These are phyloP conservation scores for Callinectes sapidus DNA, from an alignment of 2,888 invertebrate species.

Conservation along the genomic window DNA sequence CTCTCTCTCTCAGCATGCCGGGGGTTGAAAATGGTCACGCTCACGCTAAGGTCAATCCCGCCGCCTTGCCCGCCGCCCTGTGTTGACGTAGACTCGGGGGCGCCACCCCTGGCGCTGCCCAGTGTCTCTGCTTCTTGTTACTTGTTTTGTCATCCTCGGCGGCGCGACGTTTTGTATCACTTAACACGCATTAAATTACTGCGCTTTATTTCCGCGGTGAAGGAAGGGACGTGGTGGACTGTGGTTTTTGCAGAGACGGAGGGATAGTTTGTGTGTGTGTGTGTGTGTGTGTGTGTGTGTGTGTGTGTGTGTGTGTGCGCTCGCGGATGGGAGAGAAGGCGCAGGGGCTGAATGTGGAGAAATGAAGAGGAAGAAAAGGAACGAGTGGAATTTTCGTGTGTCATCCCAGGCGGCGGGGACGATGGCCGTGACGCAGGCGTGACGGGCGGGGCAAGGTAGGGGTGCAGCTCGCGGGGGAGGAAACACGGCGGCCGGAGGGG, in stretches of 20 bases:
- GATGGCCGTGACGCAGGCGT: slow-evolving; percentile 21
- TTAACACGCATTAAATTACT: slow-evolving; percentile 13
- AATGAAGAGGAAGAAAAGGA: slow-evolving; percentile 3
- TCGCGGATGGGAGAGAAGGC: background rate
- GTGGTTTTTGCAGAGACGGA: background rate
- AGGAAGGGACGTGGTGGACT: background rate
- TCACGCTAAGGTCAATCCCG: background rate
- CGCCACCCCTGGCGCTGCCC: background rate
- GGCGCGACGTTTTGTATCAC: slow-evolving; percentile 3
- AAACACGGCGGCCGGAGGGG: background rate
- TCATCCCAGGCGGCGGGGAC: background rate
- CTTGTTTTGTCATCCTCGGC: background rate
- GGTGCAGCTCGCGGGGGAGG: background rate
- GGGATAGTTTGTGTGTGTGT: background rate
- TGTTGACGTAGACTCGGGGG: background rate
- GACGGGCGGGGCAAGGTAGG: background rate
- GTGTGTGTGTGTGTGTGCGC: slow-evolving; percentile 9
- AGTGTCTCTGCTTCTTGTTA: background rate
- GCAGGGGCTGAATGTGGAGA: background rate
- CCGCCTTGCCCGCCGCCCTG: background rate
- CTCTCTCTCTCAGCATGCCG: background rate
- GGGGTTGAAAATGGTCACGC: background rate
- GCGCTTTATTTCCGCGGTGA: background rate
- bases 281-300: background rate
- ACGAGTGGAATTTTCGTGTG: slow-evolving; percentile 1